Conservation (phyloP, 1,140 invertebrate genomes). For the Drosophila nikananu region DNA sequence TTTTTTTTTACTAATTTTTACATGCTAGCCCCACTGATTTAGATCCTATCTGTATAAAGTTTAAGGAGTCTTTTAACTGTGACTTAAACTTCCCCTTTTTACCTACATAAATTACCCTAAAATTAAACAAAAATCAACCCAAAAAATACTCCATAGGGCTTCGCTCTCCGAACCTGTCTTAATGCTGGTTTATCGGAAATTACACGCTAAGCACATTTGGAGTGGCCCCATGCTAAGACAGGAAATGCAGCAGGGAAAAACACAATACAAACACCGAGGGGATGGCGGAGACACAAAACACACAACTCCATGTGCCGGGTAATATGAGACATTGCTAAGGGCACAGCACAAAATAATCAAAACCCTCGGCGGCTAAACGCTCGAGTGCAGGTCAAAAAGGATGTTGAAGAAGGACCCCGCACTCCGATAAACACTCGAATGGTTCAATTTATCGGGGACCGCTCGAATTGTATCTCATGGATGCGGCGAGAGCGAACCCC, state of each 20-base stretch:
- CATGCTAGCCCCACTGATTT: background rate
- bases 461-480: constrained; percentile 51
- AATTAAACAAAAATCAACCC: too few species aligned
- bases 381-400: constrained; percentile 48
- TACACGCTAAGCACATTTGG: constrained; percentile 27
- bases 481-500: constrained; percentile 31
- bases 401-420: constrained; percentile 16
- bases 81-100: background rate
- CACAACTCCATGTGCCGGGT: constrained; percentile 22
- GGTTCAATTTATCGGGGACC: background rate
- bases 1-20: background rate
- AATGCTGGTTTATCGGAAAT: constrained; percentile 41
- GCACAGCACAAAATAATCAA: constrained; percentile 44
- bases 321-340: constrained; percentile 50
- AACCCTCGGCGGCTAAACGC: constrained; percentile 42
- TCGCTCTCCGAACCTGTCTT: constrained; percentile 10
- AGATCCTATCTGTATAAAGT: background rate
- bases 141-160: constrained; percentile 14
- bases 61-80: background rate
- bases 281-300: background rate
- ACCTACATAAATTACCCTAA: background rate
- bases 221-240: constrained; percentile 28
- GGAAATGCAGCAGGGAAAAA: constrained; percentile 30
- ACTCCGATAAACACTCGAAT: constrained; percentile 25
- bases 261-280: background rate